Conservation (phyloP, 1,140 invertebrate species). For the Cydia splendana region DNA sequence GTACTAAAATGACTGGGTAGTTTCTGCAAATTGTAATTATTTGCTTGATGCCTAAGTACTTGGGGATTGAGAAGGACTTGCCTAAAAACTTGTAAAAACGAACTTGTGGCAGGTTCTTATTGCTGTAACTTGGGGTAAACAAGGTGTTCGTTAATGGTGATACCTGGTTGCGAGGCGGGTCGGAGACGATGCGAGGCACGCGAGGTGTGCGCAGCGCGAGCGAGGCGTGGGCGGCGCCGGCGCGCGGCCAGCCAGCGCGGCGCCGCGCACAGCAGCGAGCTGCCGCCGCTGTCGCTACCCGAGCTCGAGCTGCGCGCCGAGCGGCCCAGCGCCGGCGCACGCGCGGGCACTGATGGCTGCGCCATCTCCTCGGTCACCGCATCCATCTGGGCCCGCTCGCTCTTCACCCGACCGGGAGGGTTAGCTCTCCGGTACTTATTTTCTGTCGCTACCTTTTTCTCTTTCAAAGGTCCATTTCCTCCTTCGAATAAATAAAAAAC, state of each 20-base stretch:
- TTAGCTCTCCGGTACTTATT: not conserved
- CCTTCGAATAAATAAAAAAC: slow-evolving; percentile 68
- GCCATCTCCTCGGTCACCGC: too few relatives aligned
- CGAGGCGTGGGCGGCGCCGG: slow-evolving; percentile 49
- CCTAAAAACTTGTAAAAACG: too few relatives aligned
- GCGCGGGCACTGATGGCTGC: too few relatives aligned
- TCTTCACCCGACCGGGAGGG: not conserved
- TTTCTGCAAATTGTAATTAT: too few relatives aligned
- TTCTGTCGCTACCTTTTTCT: slow-evolving; percentile 36
- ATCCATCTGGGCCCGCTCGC: not conserved
- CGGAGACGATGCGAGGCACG: slow-evolving; percentile 32
- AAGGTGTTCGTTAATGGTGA: not conserved
- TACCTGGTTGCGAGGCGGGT: slow-evolving; percentile 38
- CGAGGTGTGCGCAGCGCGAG: slow-evolving; percentile 44
- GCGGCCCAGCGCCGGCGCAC: not conserved
- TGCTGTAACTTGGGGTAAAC: too few relatives aligned
- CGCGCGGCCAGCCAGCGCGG: slow-evolving; percentile 64
- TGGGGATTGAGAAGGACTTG: too few relatives aligned
- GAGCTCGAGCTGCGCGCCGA: slow-evolving; percentile 26
- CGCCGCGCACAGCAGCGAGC: slow-evolving; percentile 56
- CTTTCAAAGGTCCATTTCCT: slow-evolving; percentile 48
- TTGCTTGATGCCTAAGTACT: too few relatives aligned
- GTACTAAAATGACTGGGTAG: too few relatives aligned
- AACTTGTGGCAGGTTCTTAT: too few relatives aligned
- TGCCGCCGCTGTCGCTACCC: slow-evolving; percentile 53